Percentiles rank a stretch among this genome's conserved stretches.
These are phyloP conservation scores for Oncorhynchus keta DNA, from an alignment of 2,113 vertebrate genomes.

Conservation along the genomic window DNA sequence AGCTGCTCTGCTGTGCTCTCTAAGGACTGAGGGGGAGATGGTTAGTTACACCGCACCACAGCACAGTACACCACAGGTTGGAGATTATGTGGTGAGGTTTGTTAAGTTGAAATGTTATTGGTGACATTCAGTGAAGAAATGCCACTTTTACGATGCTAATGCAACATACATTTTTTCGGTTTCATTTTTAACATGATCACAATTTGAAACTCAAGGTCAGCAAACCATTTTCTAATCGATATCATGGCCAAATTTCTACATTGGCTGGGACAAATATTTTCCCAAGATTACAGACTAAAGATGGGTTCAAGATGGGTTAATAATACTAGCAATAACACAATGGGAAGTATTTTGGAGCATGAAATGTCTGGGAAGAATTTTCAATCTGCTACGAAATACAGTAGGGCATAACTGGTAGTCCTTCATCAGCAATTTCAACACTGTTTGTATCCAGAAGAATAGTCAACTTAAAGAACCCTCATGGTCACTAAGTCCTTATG, in stretches of 20 bases:
- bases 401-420: background rate
- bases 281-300: background rate
- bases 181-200: background rate
- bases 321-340: too few relatives aligned
- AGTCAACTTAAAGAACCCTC: slow-evolving; percentile 9
- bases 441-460: too few relatives aligned
- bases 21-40: slow-evolving; percentile 78
- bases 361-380: background rate
- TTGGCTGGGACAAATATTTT: background rate
- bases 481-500: slow-evolving; percentile 15
- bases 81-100: too few relatives aligned
- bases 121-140: background rate
- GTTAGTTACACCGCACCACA: slow-evolving; percentile 1
- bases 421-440: too few relatives aligned
- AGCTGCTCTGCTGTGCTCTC: slow-evolving; percentile 93
- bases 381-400: background rate
- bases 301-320: background rate
- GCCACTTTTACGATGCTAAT: background rate
- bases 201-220: background rate
- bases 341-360: too few relatives aligned
- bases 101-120: background rate
- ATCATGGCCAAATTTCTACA: background rate
- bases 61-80: background rate
- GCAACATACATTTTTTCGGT: background rate
- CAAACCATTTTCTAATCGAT: background rate